A percentile compares a stretch with the other conserved stretches of the same genome.
Conservation (phyloP, 2,797 vertebrate species). For the Sitta carolinensis region DNA sequence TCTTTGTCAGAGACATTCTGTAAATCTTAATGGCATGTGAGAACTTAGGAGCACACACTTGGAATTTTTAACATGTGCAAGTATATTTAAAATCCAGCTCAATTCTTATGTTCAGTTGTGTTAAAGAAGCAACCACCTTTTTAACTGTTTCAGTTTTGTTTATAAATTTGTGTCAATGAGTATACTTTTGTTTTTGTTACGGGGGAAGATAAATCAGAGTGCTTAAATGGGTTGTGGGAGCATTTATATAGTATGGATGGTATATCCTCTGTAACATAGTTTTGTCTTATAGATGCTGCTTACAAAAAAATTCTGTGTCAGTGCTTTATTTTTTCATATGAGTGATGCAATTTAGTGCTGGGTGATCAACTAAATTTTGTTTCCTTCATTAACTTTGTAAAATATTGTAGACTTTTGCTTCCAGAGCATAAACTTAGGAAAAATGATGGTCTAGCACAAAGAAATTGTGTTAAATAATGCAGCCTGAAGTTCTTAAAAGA, state of each 20-base stretch:
- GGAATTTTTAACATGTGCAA: not conserved
- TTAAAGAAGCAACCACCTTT: not conserved
- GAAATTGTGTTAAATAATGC: not conserved
- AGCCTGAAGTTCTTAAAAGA: not conserved
- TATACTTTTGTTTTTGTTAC: not conserved
- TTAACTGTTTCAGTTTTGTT: not conserved
- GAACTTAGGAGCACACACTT: not conserved
- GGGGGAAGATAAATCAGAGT: not conserved
- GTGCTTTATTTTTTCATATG: not conserved
- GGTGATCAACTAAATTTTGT: not conserved
- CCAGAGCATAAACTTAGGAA: not conserved
- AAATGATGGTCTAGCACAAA: not conserved
- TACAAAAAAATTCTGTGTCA: not conserved
- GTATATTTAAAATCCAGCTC: not conserved
- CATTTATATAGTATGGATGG: not conserved
- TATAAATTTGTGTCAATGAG: not conserved
- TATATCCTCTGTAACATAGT: not conserved
- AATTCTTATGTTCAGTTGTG: not conserved
- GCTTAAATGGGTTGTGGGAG: not conserved
- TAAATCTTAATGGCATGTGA: not conserved
- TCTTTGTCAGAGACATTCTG: not conserved
- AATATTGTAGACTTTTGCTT: not conserved
- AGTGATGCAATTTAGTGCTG: not conserved
- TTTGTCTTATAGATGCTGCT: not conserved
- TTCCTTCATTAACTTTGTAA: not conserved